A percentile compares a stretch with the other conserved stretches of the same genome.
These are phyloP conservation scores for Daktulosphaira vitifoliae DNA, from an alignment of 1,140 invertebrate genomes.

Conservation along the genomic window DNA sequence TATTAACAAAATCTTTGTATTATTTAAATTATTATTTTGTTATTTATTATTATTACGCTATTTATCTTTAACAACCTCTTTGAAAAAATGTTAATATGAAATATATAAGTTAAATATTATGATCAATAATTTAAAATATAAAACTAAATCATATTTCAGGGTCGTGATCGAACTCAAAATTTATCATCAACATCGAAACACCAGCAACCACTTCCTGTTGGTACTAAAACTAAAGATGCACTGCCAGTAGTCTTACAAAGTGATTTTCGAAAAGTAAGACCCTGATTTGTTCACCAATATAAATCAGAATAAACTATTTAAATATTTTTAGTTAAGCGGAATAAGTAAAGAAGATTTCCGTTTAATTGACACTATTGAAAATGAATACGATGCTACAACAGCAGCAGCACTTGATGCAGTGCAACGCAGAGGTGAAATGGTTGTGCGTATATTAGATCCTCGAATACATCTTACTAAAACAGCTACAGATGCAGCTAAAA, in stretches of 20 bases:
- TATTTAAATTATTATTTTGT: too few species aligned
- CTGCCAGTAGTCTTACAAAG: slow-evolving; percentile 85
- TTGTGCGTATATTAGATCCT: slow-evolving; percentile 79
- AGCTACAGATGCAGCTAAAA: slow-evolving; percentile 71
- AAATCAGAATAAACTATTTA: slow-evolving; percentile 33
- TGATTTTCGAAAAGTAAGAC: slow-evolving; percentile 80
- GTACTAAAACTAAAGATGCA: slow-evolving; percentile 56
- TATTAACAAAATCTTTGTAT: too few species aligned
- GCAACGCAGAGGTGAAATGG: slow-evolving; percentile 88
- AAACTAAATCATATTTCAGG: too few species aligned
- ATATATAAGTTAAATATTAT: too few species aligned
- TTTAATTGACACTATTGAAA: slow-evolving; percentile 90
- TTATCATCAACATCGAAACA: slow-evolving; percentile 76
- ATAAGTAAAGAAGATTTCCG: slow-evolving; percentile 92
- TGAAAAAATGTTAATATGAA: too few species aligned
- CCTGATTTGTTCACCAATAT: not conserved
- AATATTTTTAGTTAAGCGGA: slow-evolving; percentile 66
- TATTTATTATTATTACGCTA: too few species aligned
- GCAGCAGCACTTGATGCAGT: slow-evolving; percentile 83
- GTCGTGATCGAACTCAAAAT: slow-evolving; percentile 77
- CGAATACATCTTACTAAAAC: slow-evolving; percentile 66
- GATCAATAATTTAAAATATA: too few species aligned
- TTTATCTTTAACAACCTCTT: too few species aligned
- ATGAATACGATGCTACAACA: slow-evolving; percentile 85
- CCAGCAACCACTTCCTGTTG: slow-evolving; percentile 38